phyloP scores from a whole-genome alignment of 2,888 invertebrate genomes.

The Sthenelais limicola region DNA sequence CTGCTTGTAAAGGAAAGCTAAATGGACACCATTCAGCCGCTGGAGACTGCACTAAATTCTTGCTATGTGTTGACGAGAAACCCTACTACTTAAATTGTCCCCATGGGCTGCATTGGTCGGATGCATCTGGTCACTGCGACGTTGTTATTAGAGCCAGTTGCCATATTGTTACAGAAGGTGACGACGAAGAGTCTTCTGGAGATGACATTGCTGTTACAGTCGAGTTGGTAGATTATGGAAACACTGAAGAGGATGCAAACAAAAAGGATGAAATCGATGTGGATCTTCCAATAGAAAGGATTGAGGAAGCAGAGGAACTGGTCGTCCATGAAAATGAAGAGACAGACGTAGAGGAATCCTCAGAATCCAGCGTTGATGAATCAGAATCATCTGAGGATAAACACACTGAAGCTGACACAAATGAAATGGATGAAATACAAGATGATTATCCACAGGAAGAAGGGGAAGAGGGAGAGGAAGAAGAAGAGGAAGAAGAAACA shows the following conservation, averaged over 20 bases:
- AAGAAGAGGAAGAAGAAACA: background rate
- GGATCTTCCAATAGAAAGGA: too few species aligned
- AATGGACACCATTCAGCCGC: background rate
- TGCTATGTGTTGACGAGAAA: constrained; percentile 5
- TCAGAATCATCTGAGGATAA: too few species aligned
- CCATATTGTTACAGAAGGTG: background rate
- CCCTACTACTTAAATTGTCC: background rate
- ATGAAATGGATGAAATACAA: too few species aligned
- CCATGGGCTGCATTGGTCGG: constrained; percentile 7
- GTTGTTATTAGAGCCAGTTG: background rate
- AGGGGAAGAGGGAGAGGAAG: background rate
- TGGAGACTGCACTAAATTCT: constrained; percentile 4
- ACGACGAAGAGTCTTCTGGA: background rate
- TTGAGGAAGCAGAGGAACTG: too few species aligned
- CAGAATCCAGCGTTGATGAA: too few species aligned
- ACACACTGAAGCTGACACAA: too few species aligned
- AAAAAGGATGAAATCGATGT: too few species aligned
- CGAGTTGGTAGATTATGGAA: too few species aligned
- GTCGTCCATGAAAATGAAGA: too few species aligned
- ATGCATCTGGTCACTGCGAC: constrained; percentile 14
- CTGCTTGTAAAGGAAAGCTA: background rate
- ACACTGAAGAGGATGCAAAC: too few species aligned
- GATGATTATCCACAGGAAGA: background rate
- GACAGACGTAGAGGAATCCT: too few species aligned
- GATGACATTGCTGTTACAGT: too few species aligned